A percentile compares a stretch with the other conserved stretches of the same genome.
phyloP scores from a whole-genome alignment of 2,888 invertebrate species.

The Epinotia brunnichana region DNA sequence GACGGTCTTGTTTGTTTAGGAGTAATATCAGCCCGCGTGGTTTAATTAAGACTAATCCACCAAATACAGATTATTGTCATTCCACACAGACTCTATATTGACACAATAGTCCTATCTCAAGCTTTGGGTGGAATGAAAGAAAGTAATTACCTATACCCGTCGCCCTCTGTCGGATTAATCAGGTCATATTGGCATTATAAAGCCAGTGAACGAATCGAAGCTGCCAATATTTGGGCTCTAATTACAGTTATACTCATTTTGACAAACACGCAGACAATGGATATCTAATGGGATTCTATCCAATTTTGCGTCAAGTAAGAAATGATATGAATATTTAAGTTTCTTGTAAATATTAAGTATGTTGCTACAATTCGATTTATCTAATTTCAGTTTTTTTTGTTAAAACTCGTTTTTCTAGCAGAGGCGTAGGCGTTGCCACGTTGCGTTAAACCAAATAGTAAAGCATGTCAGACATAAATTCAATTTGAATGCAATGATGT shows the following conservation, averaged over 20 bases:
- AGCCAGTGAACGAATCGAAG: neutral
- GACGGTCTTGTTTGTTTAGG: neutral
- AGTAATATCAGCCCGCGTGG: neutral
- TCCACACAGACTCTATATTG: conserved; percentile 20
- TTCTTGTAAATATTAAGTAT: neutral
- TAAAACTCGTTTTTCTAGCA: neutral
- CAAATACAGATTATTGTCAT: conserved; percentile 29
- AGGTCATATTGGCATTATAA: conserved; percentile 11
- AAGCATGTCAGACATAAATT: too few relatives aligned
- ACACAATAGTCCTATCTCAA: conserved; percentile 31
- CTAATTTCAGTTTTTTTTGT: neutral
- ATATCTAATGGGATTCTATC: neutral
- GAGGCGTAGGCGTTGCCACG: neutral
- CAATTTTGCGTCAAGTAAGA: neutral
- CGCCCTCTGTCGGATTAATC: conserved; percentile 39
- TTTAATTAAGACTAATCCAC: conserved; percentile 36
- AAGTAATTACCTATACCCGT: conserved; percentile 35
- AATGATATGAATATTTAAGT: neutral
- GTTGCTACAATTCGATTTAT: too few relatives aligned
- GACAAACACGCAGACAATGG: too few relatives aligned
- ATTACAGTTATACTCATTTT: neutral
- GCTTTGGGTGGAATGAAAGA: conserved; percentile 28
- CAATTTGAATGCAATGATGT: neutral
- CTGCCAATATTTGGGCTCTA: neutral
- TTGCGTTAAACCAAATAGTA: too few relatives aligned